Evolutionary conservation across 2,113 vertebrate genomes (phyloP), one percentile per base, ranked within the genome.

Genomic region (Podilymbus podiceps): DNA sequence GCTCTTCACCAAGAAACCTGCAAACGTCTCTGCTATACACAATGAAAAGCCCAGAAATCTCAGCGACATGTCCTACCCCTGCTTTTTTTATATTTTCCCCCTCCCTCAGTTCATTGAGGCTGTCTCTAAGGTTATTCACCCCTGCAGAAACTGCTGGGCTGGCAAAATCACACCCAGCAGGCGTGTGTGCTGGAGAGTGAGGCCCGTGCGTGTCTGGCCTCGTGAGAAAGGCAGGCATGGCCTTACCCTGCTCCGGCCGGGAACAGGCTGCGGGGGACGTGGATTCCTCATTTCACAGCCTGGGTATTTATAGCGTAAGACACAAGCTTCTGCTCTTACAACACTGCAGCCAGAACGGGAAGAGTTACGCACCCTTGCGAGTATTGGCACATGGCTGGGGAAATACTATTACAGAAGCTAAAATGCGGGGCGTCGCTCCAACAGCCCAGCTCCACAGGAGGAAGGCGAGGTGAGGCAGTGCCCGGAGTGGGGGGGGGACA

Each of bases 1-100:
- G 46, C 53, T 38, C 79, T 42, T 12, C 38, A 22, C 56, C 33
- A 27, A 46, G 79, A 59, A 58, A 66, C 31, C 50, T 17, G 24
- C 60, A 12, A 46, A 25, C 8, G 0, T 5, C 35, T 78, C 62
- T 0, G 1, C 56, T 42, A 67, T 47, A 31, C 0, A 8, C 62
- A 64, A 44, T 20, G 17, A 12, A 27, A 28, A 55, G 40, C 67
- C 35, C 25, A 4, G 6, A 40, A 46, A 31, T 18, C 55, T 33
- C 55, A 33, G 55, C 18, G 0, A 15, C 25, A 20, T 1, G 22
- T n/a, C 77, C 74, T 42, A 23, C 49, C 38, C 15, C 59, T 30
- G 55, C 71, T 86, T 44, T 28, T 5, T 23, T 42, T 24, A 38
- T 47, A 64, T 46, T 68, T 40, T 15, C 12, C 12, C 24, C 19